Conservation (phyloP, 2,888 invertebrate species). For the Dorcus hopei region DNA sequence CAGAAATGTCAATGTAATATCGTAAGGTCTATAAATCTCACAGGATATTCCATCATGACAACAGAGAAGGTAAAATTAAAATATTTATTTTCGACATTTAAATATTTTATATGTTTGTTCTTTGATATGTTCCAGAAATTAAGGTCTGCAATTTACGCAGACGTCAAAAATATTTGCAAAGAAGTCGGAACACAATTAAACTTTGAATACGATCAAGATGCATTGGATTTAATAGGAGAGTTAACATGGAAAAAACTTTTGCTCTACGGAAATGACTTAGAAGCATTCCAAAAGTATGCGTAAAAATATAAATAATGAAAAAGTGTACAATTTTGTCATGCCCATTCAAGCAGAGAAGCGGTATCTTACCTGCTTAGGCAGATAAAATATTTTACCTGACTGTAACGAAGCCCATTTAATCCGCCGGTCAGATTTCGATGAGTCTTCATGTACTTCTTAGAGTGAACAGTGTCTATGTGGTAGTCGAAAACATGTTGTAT, state of each 20-base stretch:
- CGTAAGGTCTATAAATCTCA: too few relatives aligned
- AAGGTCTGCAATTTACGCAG: slow-evolving; percentile 53
- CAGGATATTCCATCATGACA: neutral
- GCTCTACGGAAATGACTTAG: slow-evolving; percentile 58
- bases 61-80: slow-evolving; percentile 7
- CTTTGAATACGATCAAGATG: slow-evolving; percentile 54
- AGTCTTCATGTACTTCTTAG: too few relatives aligned
- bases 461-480: too few relatives aligned
- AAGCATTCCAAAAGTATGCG: slow-evolving; percentile 63
- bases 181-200: slow-evolving; percentile 55
- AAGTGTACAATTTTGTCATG: neutral
- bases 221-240: slow-evolving; percentile 60
- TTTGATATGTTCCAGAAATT: slow-evolving; percentile 50
- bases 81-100: too few relatives aligned
- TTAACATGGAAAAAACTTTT: slow-evolving; percentile 57
- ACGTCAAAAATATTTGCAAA: slow-evolving; percentile 51
- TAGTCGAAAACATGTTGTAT: too few relatives aligned
- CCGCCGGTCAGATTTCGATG: too few relatives aligned
- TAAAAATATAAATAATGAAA: slow-evolving; percentile 4
- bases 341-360: too few relatives aligned
- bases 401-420: too few relatives aligned
- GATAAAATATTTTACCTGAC: too few relatives aligned
- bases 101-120: too few relatives aligned
- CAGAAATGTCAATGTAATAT: neutral
- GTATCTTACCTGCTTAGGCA: too few relatives aligned